phyloP scores from a whole-genome alignment of 2,797 vertebrate genomes.

The Euthynnus affinis region DNA sequence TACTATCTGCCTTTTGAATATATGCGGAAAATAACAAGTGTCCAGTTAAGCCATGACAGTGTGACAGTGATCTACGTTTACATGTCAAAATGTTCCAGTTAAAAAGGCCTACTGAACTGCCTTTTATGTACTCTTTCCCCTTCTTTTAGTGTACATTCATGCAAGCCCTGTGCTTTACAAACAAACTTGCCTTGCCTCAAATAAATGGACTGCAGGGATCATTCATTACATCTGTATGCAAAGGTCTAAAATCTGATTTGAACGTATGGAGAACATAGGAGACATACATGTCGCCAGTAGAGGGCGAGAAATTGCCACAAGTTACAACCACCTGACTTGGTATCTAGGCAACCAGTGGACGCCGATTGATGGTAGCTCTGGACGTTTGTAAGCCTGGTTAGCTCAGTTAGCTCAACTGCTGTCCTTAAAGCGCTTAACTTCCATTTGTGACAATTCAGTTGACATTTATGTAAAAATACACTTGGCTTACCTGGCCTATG shows the following conservation, averaged over 20 bases:
- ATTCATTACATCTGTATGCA: background rate
- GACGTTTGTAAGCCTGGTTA: background rate
- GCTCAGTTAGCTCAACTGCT: constrained; percentile 3
- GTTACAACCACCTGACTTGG: constrained; percentile 11
- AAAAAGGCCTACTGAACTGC: too few relatives aligned
- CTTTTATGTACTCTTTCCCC: too few relatives aligned
- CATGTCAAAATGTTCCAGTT: too few relatives aligned
- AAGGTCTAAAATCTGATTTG: background rate
- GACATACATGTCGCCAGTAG: constrained; percentile 33
- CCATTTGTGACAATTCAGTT: background rate
- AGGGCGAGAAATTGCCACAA: constrained; percentile 61
- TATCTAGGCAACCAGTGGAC: constrained; percentile 73
- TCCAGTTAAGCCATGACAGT: too few relatives aligned
- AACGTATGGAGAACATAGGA: background rate
- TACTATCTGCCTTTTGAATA: background rate
- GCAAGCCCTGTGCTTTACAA: too few relatives aligned
- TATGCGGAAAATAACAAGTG: background rate
- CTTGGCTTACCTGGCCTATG: rapidly evolving
- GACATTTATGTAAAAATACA: background rate
- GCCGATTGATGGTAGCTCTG: constrained; percentile 1
- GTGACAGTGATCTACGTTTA: too few relatives aligned
- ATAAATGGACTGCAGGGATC: background rate
- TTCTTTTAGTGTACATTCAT: too few relatives aligned
- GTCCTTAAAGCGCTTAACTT: background rate
- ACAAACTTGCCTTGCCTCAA: too few relatives aligned